Evolutionary conservation across 2,888 invertebrate species (phyloP).

Genomic region (Branchinecta sandiegonensis): DNA sequence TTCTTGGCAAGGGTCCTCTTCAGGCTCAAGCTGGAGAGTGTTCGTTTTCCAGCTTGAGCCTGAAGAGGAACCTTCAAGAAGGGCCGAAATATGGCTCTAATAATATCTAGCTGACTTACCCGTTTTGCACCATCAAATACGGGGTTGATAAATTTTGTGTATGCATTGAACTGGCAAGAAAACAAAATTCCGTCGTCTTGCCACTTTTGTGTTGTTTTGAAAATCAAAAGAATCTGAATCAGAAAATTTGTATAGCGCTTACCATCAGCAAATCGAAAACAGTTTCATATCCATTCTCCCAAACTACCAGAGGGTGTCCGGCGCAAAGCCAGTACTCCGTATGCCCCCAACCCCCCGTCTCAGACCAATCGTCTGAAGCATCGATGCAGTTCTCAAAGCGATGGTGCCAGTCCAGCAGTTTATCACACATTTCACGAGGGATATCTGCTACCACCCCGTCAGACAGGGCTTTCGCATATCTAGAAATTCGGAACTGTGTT

Average conservation of each 20-base stretch:
- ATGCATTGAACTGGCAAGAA: too few species aligned
- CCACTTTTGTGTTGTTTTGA: slow-evolving; percentile 21
- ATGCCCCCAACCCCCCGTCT: slow-evolving; percentile 49
- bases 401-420: slow-evolving; percentile 29
- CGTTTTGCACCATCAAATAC: too few species aligned
- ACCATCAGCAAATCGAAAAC: slow-evolving; percentile 55
- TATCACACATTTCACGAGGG: slow-evolving; percentile 19
- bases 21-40: too few species aligned
- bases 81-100: too few species aligned
- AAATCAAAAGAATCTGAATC: slow-evolving; percentile 19
- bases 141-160: too few species aligned
- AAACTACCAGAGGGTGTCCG: slow-evolving; percentile 53
- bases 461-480: neutral
- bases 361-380: slow-evolving; percentile 48
- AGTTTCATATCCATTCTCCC: slow-evolving; percentile 50
- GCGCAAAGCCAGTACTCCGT: slow-evolving; percentile 50
- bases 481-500: neutral
- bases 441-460: neutral
- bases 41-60: too few species aligned
- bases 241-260: slow-evolving; percentile 28
- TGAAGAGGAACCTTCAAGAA: too few species aligned
- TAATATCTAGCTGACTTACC: too few species aligned
- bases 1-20: too few species aligned
- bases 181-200: neutral
- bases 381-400: slow-evolving; percentile 39